Base-by-base conservation (phyloP, 30 jellyfish, hydroid and myxozoan genomes). In the Morbakka virulenta region DNA sequence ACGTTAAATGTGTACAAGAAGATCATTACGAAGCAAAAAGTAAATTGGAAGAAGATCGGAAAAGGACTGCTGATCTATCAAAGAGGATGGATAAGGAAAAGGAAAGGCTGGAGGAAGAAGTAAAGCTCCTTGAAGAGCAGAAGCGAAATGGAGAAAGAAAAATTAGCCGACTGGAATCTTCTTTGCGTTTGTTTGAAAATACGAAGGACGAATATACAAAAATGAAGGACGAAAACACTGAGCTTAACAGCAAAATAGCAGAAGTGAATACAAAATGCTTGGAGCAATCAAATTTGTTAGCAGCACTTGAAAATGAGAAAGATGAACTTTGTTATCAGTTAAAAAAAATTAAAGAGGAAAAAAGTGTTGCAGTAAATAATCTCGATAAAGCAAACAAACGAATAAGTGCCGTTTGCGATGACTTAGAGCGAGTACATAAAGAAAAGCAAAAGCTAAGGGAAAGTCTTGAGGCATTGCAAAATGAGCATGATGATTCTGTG, bases 221-320 rank as follows among this genome's bases (percentile, higher is more conserved):
- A n/a, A n/a, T n/a, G n/a, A n/a, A n/a, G n/a, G n/a, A n/a, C n/a
- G n/a, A n/a, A n/a, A n/a, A 57, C 12, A 50, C 41, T 3, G 85
- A 69, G 31, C 82, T 67, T 29, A 85, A 81, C 11, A 41, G 36
- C 22, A 85, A 69, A 0, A 14, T 67, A 28, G 35, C 36, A 24
- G 32, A 26, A 2, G 14, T 72, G 41, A 81, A 62, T 67, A 61
- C 35, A 32, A 52, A 81, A 63, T 35, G 62, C 17, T 50, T 20
- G 4, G 93, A 81, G 27, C 34, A 57, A 2, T 85, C 70, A 67
- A 70, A 49, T 29, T 52, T 52, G 3, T 76, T 57, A 14, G 31
- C 69, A 21, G 12, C 85, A 0, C 65, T 81, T 51, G 26, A 85
- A 33, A 69, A 81, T 30, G 93, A 81, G 17, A 81, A 81, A 41